These are phyloP conservation scores for Ivindomyrus marchei DNA, from an alignment of 2,113 vertebrate genomes.

Conservation along the genomic window DNA sequence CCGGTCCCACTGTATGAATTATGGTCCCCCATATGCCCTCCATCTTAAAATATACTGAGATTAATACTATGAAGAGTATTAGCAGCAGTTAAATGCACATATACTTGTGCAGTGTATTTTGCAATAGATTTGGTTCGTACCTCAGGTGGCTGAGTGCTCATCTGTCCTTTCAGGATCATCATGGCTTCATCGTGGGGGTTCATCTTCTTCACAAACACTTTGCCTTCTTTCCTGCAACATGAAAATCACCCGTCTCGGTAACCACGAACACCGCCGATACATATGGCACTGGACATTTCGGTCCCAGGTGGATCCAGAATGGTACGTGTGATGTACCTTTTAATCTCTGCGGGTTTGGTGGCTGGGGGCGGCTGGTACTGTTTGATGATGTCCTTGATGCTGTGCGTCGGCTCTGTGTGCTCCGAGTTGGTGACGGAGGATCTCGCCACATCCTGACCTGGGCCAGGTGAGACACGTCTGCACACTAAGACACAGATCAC, in stretches of 20 bases:
- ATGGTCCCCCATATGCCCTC: not conserved
- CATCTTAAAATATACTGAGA: not conserved
- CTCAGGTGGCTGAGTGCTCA: slow-evolving; percentile 59
- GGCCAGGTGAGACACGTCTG: not conserved
- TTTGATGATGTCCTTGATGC: slow-evolving; percentile 83
- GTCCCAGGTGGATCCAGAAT: not conserved
- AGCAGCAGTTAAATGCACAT: not conserved
- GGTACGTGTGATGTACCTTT: slow-evolving; percentile 46
- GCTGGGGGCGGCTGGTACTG: slow-evolving; percentile 71
- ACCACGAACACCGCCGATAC: not conserved
- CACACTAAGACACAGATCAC: not conserved
- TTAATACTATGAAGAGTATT: not conserved
- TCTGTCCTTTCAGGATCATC: slow-evolving; percentile 81
- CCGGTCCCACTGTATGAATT: not conserved
- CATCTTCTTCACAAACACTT: slow-evolving; percentile 71
- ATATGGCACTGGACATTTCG: not conserved
- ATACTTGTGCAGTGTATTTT: not conserved
- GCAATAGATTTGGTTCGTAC: slow-evolving; percentile 31
- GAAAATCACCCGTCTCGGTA: not conserved
- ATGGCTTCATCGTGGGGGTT: slow-evolving; percentile 87
- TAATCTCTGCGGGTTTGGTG: slow-evolving; percentile 42
- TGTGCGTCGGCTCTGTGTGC: slow-evolving; percentile 73
- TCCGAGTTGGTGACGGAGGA: slow-evolving; percentile 66
- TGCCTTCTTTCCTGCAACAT: slow-evolving; percentile 57
- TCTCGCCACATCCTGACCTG: slow-evolving; percentile 65